Base-by-base conservation (phyloP, 2,797 vertebrate species). In the Pipistrellus nathusii region DNA sequence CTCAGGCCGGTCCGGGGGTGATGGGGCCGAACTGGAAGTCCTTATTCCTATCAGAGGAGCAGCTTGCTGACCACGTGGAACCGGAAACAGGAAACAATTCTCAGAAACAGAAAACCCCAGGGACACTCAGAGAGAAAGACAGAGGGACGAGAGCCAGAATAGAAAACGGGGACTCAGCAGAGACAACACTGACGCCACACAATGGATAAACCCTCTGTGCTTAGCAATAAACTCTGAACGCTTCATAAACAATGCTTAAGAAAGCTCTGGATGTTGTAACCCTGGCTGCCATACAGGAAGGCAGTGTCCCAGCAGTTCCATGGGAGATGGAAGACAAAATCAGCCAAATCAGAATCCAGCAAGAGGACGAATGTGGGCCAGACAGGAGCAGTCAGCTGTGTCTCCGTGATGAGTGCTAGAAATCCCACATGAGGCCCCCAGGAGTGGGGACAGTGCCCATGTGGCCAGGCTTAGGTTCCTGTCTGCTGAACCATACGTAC, bases 31-130 rank as follows among this genome's bases (percentile, higher is more conserved):
- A 57, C n/a, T 66, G 44, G 44, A 82, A 23, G 38, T 46, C 66
- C 80, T 91, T 66, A 59, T 46, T 77, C 23, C n/a, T 51, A 81
- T 25, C 35, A 38, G 57, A 59, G 15, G 35, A 20, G 23, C 13
- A 32, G 48, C 30, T n/a, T 12, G 10, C 23, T 86, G 87, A 59
- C 30, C 51, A 32, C 4, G 6, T 7, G 64, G 75, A 95, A n/a
- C 41, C 59, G 35, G 23, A 77, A 72, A 76, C 44, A 69, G 53
- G 44, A 81, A 75, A 84, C 44, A 51, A 48, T 18, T 38, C 64
- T 78, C 85, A 68, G 71, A 76, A 23, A 81, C n/a, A 80, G 41
- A 84, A 85, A 88, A 48, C 66, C 41, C 77, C 32, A 32, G 55
- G 35, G 78, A 85, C 3, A 13, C 14, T 51, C 62, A 41, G 23